phyloP scores from a whole-genome alignment of 2,113 vertebrate species.

The Leptobrachium leishanense region DNA sequence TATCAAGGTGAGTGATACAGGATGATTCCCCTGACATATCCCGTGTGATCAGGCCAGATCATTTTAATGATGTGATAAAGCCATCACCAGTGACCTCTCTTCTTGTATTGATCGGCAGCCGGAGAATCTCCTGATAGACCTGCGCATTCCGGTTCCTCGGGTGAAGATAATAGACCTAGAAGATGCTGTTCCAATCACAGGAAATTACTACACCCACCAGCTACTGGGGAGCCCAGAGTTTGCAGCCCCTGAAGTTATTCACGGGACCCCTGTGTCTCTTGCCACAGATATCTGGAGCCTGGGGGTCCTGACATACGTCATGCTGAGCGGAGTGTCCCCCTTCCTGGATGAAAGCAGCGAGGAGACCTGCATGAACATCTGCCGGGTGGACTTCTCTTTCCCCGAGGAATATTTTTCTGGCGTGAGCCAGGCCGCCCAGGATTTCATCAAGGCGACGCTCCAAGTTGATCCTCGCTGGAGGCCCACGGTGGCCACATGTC shows the following conservation, averaged over 20 bases:
- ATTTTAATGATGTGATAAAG: too few species aligned
- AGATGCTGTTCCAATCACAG: slow-evolving; percentile 89
- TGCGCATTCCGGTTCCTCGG: slow-evolving; percentile 79
- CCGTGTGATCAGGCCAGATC: too few species aligned
- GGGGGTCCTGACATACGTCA: slow-evolving; percentile 88
- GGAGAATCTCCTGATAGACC: slow-evolving; percentile 94
- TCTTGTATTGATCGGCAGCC: slow-evolving; percentile 71
- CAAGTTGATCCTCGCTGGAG: slow-evolving; percentile 88
- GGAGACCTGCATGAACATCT: slow-evolving; percentile 96
- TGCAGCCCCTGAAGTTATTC: slow-evolving; percentile 91
- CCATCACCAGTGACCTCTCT: background rate
- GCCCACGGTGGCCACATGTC: slow-evolving; percentile 81
- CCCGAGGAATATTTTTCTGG: slow-evolving; percentile 86
- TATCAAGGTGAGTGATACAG: slow-evolving; percentile 78
- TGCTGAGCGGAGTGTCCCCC: slow-evolving; percentile 93
- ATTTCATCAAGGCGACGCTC: slow-evolving; percentile 84
- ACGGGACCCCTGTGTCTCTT: slow-evolving; percentile 86
- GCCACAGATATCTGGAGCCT: slow-evolving; percentile 93
- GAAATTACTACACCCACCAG: slow-evolving; percentile 88
- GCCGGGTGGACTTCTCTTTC: slow-evolving; percentile 94
- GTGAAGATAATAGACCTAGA: slow-evolving; percentile 92
- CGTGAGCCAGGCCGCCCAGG: slow-evolving; percentile 86
- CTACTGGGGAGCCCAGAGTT: slow-evolving; percentile 94
- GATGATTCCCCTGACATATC: too few species aligned
- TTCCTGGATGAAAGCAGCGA: slow-evolving; percentile 96